These are phyloP conservation scores for Galemys pyrenaicus DNA, from an alignment of 2,113 vertebrate genomes.

Conservation along the genomic window DNA sequence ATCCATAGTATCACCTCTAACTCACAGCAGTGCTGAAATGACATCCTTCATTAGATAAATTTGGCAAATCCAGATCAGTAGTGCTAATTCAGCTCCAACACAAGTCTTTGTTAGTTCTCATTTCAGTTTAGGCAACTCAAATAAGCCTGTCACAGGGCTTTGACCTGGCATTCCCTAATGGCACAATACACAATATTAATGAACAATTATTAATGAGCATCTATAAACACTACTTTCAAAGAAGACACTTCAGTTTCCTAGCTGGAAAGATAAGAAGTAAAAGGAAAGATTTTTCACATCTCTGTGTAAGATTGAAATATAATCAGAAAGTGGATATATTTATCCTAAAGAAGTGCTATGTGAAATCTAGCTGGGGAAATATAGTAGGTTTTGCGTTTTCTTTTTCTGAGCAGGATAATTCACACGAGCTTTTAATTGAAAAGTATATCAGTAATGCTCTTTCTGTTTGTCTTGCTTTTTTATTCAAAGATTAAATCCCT, in stretches of 20 bases:
- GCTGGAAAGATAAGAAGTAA: conserved; percentile 47
- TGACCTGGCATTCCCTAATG: conserved; percentile 15
- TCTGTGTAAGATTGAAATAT: not conserved
- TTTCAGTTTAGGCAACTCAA: conserved; percentile 54
- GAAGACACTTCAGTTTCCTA: not conserved
- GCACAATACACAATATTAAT: conserved; percentile 38
- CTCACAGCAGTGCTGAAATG: not conserved
- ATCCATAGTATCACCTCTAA: conserved; percentile 38
- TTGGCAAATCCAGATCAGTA: conserved; percentile 19
- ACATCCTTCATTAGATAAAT: conserved; percentile 47
- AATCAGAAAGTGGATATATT: not conserved
- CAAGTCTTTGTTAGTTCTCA: conserved; percentile 61
- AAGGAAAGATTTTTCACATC: not conserved
- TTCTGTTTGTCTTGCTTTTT: conserved; percentile 39
- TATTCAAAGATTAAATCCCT: conserved; percentile 63
- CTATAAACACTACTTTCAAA: not conserved
- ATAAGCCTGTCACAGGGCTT: conserved; percentile 53
- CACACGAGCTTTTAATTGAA: conserved; percentile 28
- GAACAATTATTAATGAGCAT: conserved; percentile 8
- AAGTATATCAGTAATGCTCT: conserved; percentile 25
- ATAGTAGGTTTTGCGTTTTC: not conserved
- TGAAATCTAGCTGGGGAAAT: conserved; percentile 44
- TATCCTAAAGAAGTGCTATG: not conserved
- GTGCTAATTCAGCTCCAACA: conserved; percentile 42
- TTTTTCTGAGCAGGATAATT: conserved; percentile 1